Evolutionary conservation across 2,797 vertebrate species (phyloP), one percentile per base, ranked within the genome.

Genomic region (Mionectes olivaceus): DNA sequence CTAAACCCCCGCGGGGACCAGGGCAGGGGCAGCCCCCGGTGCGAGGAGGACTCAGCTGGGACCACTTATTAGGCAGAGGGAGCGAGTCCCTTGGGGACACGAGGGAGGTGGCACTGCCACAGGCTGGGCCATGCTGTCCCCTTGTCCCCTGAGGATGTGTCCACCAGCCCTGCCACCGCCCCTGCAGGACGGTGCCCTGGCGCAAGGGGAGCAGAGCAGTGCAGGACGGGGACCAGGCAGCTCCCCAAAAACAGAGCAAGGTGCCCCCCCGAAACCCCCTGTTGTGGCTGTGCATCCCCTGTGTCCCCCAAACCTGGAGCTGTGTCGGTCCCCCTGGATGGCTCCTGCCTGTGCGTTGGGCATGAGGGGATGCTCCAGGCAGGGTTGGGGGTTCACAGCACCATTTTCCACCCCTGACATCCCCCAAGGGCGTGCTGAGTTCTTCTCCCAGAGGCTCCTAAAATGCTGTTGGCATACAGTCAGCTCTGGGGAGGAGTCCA

Each of bases 1-100:
- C 7, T 7, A 32, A 11, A 27, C 32, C 18, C 10, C 39, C 2
- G 5, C 0, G 4, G 22, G n/a, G 18, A 90, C 24, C 67, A 47
- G 63, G 2, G 12, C 28, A 37, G n/a, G 37, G 35, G 19, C 61
- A 69, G 73, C 57, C 30, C 2, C 3, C 8, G 4, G 43, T 3
- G 11, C 0, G 2, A 16, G 46, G 12, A 55, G 39, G n/a, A 63
- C 74, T 33, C 47, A 37, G 4, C 18, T 0, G 0, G 16, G 47
- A 76, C 23, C 63, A 82, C 52, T 5, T 21, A 69, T 27, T 89
- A 96, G 70, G 53, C 56, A 83, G 49, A 76, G 23, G 64, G 57
- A 86, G n/a, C 0, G 4, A 81, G 14, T 15, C 27, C n/a, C 69
- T 49, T 0, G 4, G 61, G 70, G 77, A 15, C 8, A 3, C 2